Base-by-base conservation (phyloP, 2,888 invertebrate genomes). In the Acanthosoma haemorrhoidale region DNA sequence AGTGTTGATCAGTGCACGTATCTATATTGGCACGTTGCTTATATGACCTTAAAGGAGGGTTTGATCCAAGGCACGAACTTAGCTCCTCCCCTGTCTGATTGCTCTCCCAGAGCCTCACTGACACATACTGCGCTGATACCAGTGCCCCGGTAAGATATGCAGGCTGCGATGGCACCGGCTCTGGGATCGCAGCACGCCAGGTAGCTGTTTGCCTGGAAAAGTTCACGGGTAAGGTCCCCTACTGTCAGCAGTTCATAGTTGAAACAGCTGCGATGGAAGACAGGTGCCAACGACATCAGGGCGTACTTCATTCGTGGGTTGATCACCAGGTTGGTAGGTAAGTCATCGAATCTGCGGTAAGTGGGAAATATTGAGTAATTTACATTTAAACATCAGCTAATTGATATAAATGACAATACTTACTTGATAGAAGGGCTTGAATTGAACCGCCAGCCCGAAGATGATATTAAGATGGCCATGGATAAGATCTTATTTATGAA, bases 301-400 rank as follows among this genome's bases (percentile, higher is more conserved):
- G 61, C 16, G 38, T 61, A 61, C 25, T 61, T 61, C 34, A 36
- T 36, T 8, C 21, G 3, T 16, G 61, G 61, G 21, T 4, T 21
- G 1, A 36, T 18, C 21, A 61, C 36, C 32, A 61, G 21, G 36
- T 61, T 61, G 1, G 61, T 32, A 9, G 61, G 61, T 25, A 61
- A 6, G 13, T 61, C 61, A 6, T 61, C 61, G 38, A 61, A 61
- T n/a, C 61, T 61, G 1, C 1, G 21, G 18, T 0, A 13, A 4
- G 38, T 1, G 36, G 8, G 2, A 18, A 6, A n/a, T 3, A 1
- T 3, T 1, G 4, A 11, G 3, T 58, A 59, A 29, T 3, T 8
- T 9, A 9, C 9, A 59, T 32, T 31, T 32, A 11, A 3, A 3
- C 3, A 15, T 32, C 5, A 9, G 73, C 73, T 75, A 75, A 73